These are phyloP conservation scores for Caenorhabditis zanzibari DNA, from an alignment of 2,888 invertebrate species.

Conservation along the genomic window DNA sequence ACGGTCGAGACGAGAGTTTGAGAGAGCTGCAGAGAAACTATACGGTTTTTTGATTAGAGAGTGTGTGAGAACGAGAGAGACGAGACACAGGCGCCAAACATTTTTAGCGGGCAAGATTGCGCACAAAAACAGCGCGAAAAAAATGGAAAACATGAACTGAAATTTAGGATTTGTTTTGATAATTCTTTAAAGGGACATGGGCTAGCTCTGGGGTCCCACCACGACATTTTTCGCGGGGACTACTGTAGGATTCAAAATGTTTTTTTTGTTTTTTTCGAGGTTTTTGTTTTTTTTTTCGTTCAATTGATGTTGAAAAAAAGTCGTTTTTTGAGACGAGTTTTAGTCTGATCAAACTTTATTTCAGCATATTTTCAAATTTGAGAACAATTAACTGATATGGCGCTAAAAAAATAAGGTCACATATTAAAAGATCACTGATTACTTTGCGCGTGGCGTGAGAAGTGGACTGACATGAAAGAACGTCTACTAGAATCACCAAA, in stretches of 20 bases:
- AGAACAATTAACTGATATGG: no score
- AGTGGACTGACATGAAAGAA: conserved; percentile 16
- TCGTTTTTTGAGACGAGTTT: no score
- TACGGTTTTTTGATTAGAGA: conserved; percentile 30
- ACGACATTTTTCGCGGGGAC: no score
- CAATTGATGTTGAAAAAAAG: neutral
- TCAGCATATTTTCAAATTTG: neutral
- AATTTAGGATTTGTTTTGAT: neutral
- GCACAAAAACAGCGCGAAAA: conserved; percentile 24
- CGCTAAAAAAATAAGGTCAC: no score
- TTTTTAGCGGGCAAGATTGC: conserved; percentile 31
- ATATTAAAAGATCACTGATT: conserved; percentile 34
- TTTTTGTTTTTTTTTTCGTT: no score
- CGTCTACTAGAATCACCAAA: conserved; percentile 33
- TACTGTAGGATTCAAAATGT: no score
- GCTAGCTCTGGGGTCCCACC: neutral
- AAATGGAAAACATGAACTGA: neutral
- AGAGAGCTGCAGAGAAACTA: conserved; percentile 38
- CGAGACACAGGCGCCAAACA: conserved; percentile 19
- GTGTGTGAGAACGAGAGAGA: conserved; percentile 18
- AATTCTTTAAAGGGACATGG: neutral
- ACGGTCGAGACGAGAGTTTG: conserved; percentile 38
- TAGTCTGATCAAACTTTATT: conserved; percentile 13
- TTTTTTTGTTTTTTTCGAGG: no score
- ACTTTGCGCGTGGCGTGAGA: conserved; percentile 46